Conservation (phyloP, 1,140 invertebrate species). For the Tetragnatha versicolor region DNA sequence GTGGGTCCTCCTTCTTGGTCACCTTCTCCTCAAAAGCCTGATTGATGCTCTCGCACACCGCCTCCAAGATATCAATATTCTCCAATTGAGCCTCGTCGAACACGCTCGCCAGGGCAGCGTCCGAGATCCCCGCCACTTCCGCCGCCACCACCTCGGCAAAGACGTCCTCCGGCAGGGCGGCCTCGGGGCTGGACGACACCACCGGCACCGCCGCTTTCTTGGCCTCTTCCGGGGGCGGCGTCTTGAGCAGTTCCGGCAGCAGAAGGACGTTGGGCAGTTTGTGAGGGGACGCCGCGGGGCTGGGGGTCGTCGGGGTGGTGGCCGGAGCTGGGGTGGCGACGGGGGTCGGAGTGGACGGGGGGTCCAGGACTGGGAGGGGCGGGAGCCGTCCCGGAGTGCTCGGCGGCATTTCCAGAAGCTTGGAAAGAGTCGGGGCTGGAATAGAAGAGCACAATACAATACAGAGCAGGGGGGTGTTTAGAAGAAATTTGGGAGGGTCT, state of each 20-base stretch:
- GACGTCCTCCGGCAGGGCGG: too few relatives aligned
- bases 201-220: not conserved
- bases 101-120: too few relatives aligned
- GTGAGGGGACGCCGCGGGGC: not conserved
- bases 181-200: too few relatives aligned
- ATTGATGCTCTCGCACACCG: constrained; percentile 8
- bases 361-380: constrained; percentile 34
- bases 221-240: too few relatives aligned
- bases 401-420: constrained; percentile 64
- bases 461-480: too few relatives aligned
- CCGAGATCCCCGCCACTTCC: not conserved
- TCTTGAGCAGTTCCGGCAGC: not conserved
- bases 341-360: not conserved
- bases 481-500: too few relatives aligned
- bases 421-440: constrained; percentile 64
- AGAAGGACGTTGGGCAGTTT: not conserved
- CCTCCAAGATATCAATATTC: constrained; percentile 2
- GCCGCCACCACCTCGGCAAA: too few relatives aligned
- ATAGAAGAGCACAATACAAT: not conserved
- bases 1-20: not conserved
- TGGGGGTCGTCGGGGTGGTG: not conserved
- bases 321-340: not conserved
- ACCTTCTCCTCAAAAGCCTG: not conserved
- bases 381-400: constrained; percentile 60
- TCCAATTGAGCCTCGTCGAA: not conserved